A percentile compares a stretch with the other conserved stretches of the same genome.
Conservation (phyloP, 53 echinoderm and acorn worm species). For the Temnopleurus reevesii region DNA sequence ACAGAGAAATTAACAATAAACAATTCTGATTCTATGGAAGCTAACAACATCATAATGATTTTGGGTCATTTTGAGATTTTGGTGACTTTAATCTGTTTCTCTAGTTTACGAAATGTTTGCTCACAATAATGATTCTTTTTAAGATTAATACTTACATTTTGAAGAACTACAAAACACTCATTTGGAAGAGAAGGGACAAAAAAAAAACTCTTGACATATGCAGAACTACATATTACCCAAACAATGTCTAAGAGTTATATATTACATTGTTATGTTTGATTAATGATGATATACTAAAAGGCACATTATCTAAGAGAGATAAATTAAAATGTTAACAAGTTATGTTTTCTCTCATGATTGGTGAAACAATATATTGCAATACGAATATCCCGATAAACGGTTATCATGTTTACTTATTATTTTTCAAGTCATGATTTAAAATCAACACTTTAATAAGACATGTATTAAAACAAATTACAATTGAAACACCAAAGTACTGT, state of each 20-base stretch:
- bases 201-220: not conserved
- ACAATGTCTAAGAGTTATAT: too few relatives aligned
- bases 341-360: not conserved
- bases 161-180: not conserved
- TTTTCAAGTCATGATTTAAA: not conserved
- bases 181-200: not conserved
- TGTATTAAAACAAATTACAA: not conserved
- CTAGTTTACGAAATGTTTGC: not conserved
- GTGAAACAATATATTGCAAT: slow-evolving; percentile 6
- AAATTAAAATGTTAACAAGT: not conserved
- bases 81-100: not conserved
- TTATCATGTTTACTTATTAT: too few relatives aligned
- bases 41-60: not conserved
- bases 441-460: not conserved
- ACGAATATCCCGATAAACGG: not conserved
- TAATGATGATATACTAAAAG: not conserved
- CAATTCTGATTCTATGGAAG: too few relatives aligned
- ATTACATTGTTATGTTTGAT: not conserved
- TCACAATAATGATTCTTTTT: not conserved
- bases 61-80: not conserved
- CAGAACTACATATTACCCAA: too few relatives aligned
- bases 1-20: not conserved
- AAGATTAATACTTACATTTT: not conserved
- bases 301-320: not conserved
- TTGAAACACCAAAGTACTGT: slow-evolving; percentile 16